phyloP scores from a whole-genome alignment of 2,113 vertebrate species.

The Coryphaenoides rupestris region DNA sequence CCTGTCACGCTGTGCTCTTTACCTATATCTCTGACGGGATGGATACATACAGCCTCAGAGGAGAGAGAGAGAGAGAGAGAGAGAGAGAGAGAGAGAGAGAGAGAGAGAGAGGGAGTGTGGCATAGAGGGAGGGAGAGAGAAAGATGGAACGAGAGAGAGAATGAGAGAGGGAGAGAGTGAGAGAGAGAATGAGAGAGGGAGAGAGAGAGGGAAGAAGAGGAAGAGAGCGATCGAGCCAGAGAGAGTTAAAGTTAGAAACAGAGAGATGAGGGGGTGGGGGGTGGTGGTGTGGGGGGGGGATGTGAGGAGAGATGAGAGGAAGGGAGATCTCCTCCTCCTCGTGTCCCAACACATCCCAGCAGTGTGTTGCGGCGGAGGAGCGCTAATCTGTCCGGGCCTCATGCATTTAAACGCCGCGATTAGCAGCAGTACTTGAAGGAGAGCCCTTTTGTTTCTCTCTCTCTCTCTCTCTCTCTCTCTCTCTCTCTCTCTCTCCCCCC shows the following conservation, averaged over 20 bases:
- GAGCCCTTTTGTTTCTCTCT: constrained; percentile 30
- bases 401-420: constrained; percentile 58
- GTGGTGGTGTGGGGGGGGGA: constrained; percentile 38
- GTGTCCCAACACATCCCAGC: constrained; percentile 62
- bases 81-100: too few relatives aligned
- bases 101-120: too few relatives aligned
- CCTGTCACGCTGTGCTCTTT: constrained; percentile 62
- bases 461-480: too few relatives aligned
- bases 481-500: too few relatives aligned
- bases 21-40: constrained; percentile 68
- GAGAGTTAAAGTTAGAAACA: too few relatives aligned
- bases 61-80: too few relatives aligned
- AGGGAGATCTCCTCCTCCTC: constrained; percentile 25
- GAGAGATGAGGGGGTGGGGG: constrained; percentile 35
- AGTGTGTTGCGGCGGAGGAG: too few relatives aligned
- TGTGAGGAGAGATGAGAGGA: too few relatives aligned
- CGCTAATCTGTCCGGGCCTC: constrained; percentile 57
- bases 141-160: constrained; percentile 37
- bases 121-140: too few relatives aligned
- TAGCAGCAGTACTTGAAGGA: constrained; percentile 42
- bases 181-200: background rate
- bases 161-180: constrained; percentile 41
- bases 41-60: constrained; percentile 64
- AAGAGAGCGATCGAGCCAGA: background rate
- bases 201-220: background rate